Base-by-base conservation (phyloP, 2,888 invertebrate species). In the Erpobdella octoculata region DNA sequence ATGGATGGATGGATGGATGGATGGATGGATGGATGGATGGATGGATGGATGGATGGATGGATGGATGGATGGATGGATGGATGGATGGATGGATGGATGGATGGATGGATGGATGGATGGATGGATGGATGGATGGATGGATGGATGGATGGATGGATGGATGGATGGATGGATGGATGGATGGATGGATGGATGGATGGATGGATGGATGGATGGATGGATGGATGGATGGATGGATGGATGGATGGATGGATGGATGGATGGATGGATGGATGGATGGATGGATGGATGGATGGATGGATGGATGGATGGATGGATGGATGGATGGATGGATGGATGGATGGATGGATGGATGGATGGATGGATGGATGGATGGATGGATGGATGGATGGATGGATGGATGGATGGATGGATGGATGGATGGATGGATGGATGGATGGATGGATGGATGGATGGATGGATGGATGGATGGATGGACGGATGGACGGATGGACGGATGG, bases 21-120 rank as follows among this genome's bases (percentile, higher is more conserved):
- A 41, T 41, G 46, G 46, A 41, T 15, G n/a, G 46, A 41, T 41
- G 46, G 46, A 41, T 41, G 46, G 12, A 41, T 41, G 46, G n/a
- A 41, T 41, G 46, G n/a, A 41, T 41, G 46, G n/a, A 41, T 41
- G 46, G 46, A 41, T 41, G 46, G 46, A 41, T 41, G 46, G n/a
- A 41, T 12, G 12, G 46, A 41, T 15, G 46, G n/a, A 15, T 15
- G 12, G n/a, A 12, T 41, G n/a, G 12, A n/a, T n/a, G n/a, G 46
- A 15, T n/a, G 46, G 46, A 41, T 41, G 46, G 46, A 41, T 41
- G 12, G n/a, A n/a, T 41, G 46, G 12, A n/a, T 15, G 12, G 46
- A 41, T 41, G 12, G 12, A 41, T 15, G n/a, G n/a, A 41, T 41
- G 46, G 46, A 41, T 41, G 46, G 46, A 41, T 41, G 12, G 46